These are phyloP conservation scores for Hoplostethus mediterraneus DNA, from an alignment of 2,797 vertebrate species.

Conservation along the genomic window DNA sequence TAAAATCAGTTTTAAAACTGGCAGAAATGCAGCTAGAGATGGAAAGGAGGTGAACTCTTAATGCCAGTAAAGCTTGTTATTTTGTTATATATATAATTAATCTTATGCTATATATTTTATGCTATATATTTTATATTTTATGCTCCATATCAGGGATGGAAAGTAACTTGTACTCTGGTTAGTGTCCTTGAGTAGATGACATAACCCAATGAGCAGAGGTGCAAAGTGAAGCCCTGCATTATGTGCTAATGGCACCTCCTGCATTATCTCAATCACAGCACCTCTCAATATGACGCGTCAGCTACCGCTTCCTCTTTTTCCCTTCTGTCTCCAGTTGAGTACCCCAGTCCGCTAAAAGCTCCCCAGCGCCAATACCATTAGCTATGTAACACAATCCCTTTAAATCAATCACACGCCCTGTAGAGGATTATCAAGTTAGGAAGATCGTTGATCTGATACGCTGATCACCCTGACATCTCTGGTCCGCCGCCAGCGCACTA, in stretches of 20 bases:
- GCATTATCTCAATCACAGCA: conserved; percentile 20
- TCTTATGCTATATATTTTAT: too few species aligned
- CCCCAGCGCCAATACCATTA: conserved; percentile 29
- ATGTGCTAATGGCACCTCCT: conserved; percentile 30
- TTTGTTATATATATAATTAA: too few species aligned
- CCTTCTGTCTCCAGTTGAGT: conserved; percentile 13
- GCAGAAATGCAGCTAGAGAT: neutral
- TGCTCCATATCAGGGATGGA: neutral
- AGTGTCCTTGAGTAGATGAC: too few species aligned
- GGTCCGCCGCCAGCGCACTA: conserved; percentile 15
- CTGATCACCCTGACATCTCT: conserved; percentile 21
- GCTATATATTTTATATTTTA: too few species aligned
- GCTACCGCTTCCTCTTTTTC: conserved; percentile 22
- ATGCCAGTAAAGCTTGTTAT: neutral
- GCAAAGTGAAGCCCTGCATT: conserved; percentile 14
- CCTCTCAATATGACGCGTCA: conserved; percentile 38
- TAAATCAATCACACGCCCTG: conserved; percentile 48
- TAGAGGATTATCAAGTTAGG: conserved; percentile 66
- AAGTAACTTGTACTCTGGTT: neutral
- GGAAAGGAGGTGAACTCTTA: neutral
- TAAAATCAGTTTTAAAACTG: neutral
- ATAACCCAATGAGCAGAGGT: too few species aligned
- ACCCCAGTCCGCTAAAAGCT: conserved; percentile 20
- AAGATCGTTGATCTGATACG: conserved; percentile 55
- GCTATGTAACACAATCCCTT: conserved; percentile 30